A percentile compares a stretch with the other conserved stretches of the same genome.
These are phyloP conservation scores for Atta texana DNA, from an alignment of 1,140 invertebrate species.

Conservation along the genomic window DNA sequence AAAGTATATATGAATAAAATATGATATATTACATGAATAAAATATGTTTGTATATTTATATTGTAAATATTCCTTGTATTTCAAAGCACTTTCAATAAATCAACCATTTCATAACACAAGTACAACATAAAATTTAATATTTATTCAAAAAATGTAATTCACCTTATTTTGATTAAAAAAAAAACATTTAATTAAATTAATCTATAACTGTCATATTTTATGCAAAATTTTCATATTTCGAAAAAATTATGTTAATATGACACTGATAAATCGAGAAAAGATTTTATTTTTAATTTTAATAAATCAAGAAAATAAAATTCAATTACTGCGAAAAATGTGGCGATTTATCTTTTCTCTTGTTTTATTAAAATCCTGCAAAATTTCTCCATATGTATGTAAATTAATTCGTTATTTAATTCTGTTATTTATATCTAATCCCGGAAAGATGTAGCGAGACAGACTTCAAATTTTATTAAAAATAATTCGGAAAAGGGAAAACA, in stretches of 20 bases:
- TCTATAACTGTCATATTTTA: not conserved
- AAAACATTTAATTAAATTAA: constrained; percentile 24
- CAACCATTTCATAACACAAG: not conserved
- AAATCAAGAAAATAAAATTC: constrained; percentile 18
- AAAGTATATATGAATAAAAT: constrained; percentile 13
- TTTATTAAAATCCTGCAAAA: constrained; percentile 23
- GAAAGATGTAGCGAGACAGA: not conserved
- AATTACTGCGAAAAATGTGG: constrained; percentile 12
- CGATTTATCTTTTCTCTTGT: not conserved
- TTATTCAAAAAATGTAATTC: constrained; percentile 5
- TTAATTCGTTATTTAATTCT: constrained; percentile 19
- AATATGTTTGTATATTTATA: not conserved
- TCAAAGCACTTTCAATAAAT: not conserved
- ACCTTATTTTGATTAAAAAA: not conserved
- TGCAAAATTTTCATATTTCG: not conserved
- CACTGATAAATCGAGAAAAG: not conserved
- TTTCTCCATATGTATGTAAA: not conserved
- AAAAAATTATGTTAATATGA: not conserved
- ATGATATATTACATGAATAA: constrained; percentile 2
- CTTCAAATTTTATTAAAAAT: constrained; percentile 10
- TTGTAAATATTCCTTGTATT: not conserved
- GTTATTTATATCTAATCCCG: constrained; percentile 2
- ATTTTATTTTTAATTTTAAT: constrained; percentile 28
- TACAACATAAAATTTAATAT: not conserved
- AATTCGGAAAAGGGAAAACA: not conserved